Base-by-base conservation (phyloP, 2,113 vertebrate genomes). In the Telmatochromis sp. region DNA sequence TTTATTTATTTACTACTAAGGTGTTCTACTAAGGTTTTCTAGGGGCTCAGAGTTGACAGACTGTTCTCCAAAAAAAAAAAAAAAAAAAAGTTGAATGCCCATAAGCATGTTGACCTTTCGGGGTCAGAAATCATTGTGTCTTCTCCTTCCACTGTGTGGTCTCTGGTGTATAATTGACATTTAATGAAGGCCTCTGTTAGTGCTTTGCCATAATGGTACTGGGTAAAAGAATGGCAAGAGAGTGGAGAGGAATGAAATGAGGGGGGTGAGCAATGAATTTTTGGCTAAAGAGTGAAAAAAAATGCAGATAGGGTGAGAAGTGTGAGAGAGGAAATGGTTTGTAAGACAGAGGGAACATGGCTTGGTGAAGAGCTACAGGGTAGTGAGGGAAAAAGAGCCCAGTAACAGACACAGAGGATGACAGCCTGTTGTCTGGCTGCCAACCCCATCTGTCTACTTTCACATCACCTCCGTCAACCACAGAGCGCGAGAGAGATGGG, bases 121-220 rank as follows among this genome's bases (percentile, higher is more conserved):
- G 91, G 96, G 95, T 96, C 96, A 95, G 88, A 90, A 95, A 94
- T 96, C 94, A 96, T 96, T 95, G 96, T 96, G 93, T 93, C 86
- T 87, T 81, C 81, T 85, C 87, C 92, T 82, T 94, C 91, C 94
- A 94, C 86, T 94, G 92, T 96, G 95, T 96, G 95, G 95, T 96
- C 95, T 93, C 94, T 87, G 94, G 95, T 95, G 94, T 96, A 94
- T 96, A 96, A 96, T 96, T 95, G 95, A 96, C 96, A 96, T 96
- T 96, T 96, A 96, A 96, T 96, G 94, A 95, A 96, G 96, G 95
- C 93, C 89, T 95, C 91, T 83, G 90, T 94, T 94, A 91, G 93
- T 89, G 84, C 85, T 87, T 90, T 92, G 89, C 94, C 93, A 94
- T 91, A 93, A 89, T 89, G 91, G 83, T 91, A 88, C 80, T 73